Percentiles rank a stretch among this genome's conserved stretches.
Conservation (phyloP, 1,140 invertebrate genomes). For the Camponotus floridanus region DNA sequence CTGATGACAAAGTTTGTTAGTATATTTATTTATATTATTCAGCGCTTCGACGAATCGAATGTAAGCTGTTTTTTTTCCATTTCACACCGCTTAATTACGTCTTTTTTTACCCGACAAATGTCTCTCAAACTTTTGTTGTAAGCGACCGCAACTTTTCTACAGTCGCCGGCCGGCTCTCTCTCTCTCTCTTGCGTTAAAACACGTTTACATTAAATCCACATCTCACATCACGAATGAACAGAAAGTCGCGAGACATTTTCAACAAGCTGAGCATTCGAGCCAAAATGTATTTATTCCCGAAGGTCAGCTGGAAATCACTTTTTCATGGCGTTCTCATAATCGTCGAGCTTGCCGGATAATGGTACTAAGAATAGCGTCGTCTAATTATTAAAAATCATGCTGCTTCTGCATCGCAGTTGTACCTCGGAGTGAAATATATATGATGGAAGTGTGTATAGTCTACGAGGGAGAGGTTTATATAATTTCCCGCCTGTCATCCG, state of each 20-base stretch:
- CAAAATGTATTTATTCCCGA: conserved; percentile 16
- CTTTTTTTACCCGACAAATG: background rate
- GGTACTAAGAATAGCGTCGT: conserved; percentile 61
- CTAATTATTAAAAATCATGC: background rate
- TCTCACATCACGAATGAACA: conserved; percentile 74
- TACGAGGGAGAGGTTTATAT: background rate
- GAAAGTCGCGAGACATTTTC: background rate
- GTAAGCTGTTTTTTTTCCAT: background rate
- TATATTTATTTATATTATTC: conserved; percentile 48
- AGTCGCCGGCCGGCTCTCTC: background rate
- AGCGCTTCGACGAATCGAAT: background rate
- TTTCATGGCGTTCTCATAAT: conserved; percentile 42
- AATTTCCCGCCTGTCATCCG: conserved; percentile 7
- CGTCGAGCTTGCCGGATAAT: conserved; percentile 61
- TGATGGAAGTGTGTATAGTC: too few relatives aligned
- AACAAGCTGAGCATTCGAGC: background rate
- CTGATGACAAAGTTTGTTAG: conserved; percentile 13
- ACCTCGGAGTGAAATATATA: background rate
- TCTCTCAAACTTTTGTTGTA: background rate
- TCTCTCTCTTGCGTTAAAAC: background rate
- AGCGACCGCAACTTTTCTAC: conserved; percentile 19
- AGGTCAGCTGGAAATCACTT: background rate
- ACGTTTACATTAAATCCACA: background rate
- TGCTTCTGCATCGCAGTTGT: background rate
- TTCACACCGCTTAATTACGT: background rate